Evolutionary conservation across 2,797 vertebrate genomes (phyloP), one percentile per base, ranked within the genome.

Genomic region (Sebastes kiyomatsui): DNA sequence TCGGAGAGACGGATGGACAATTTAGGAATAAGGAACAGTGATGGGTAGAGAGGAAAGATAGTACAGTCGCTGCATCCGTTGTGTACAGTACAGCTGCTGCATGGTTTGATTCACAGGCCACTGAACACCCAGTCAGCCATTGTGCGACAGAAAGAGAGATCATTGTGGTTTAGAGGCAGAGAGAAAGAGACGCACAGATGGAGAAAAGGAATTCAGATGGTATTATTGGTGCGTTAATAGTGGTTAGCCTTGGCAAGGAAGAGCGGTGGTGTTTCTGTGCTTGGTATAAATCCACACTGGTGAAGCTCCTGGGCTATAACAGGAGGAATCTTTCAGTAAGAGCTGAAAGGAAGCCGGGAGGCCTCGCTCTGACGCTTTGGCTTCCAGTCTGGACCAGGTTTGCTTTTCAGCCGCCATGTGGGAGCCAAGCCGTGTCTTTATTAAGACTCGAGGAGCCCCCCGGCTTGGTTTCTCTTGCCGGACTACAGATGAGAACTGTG

Each of bases 401-500:
- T 83, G 78, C 88, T 79, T 93, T 89, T 90, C 89, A 92, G 84
- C 59, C 61, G 18, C 89, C 90, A 83, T 83, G 87, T 79, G 90
- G 87, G 82, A 80, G 81, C 79, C 9, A 27, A 80, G 86, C 68
- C n/a, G 62, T 22, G 80, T 82, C 93, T 87, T 86, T 81, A 82
- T 88, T 67, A 64, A 70, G 79, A 72, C 88, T 92, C 4, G 58
- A 92, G 87, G 85, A 87, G 86, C 72, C 88, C 72, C 66, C 75
- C 4, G 28, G 64, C 78, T 82, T 71, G 66, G 65, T 78, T 84
- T 72, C 79, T 82, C 79, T 49, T 79, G 75, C 83, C 11, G 67
- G 93, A 93, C 93, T 93, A 91, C 89, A 92, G 88, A 93, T 92
- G 90, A 92, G 88, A 69, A 82, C 87, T 66, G 80, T 90, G 83